Evolutionary conservation across 2,113 vertebrate species (phyloP).

Genomic region (Hystrix brachyura): DNA sequence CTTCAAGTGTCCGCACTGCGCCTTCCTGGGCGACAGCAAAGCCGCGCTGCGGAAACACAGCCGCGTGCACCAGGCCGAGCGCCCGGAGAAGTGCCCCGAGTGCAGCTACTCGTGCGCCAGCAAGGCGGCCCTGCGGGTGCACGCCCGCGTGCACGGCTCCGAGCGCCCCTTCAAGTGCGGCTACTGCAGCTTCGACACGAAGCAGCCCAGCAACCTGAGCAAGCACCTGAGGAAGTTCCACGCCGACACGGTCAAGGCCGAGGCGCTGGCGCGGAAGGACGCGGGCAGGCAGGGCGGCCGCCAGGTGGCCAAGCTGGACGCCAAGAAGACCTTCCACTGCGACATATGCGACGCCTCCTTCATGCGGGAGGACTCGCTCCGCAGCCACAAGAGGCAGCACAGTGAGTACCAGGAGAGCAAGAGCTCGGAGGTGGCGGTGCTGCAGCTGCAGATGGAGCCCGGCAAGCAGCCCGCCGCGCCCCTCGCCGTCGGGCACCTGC

Average conservation of each 20-base stretch:
- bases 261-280: constrained; percentile 63
- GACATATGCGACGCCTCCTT: constrained; percentile 94
- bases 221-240: constrained; percentile 96
- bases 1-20: constrained; percentile 93
- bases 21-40: constrained; percentile 96
- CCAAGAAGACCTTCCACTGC: constrained; percentile 94
- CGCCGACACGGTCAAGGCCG: constrained; percentile 86
- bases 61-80: constrained; percentile 93
- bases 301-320: constrained; percentile 94
- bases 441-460: constrained; percentile 88
- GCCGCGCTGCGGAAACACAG: constrained; percentile 94
- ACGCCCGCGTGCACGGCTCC: constrained; percentile 95
- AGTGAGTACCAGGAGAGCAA: constrained; percentile 86
- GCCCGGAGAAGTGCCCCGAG: constrained; percentile 93
- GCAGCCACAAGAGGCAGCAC: constrained; percentile 97
- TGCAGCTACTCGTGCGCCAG: constrained; percentile 97
- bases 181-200: constrained; percentile 95
- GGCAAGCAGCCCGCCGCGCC: constrained; percentile 70
- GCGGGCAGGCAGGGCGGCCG: constrained; percentile 85
- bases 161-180: constrained; percentile 96
- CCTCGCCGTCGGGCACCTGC: constrained; percentile 83
- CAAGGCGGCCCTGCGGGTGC: constrained; percentile 95
- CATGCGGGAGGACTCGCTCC: constrained; percentile 96
- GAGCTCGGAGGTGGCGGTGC: constrained; percentile 81
- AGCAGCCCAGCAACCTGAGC: constrained; percentile 97